These are phyloP conservation scores for Deroplatys truncata DNA, from an alignment of 2,888 invertebrate species.

Conservation along the genomic window DNA sequence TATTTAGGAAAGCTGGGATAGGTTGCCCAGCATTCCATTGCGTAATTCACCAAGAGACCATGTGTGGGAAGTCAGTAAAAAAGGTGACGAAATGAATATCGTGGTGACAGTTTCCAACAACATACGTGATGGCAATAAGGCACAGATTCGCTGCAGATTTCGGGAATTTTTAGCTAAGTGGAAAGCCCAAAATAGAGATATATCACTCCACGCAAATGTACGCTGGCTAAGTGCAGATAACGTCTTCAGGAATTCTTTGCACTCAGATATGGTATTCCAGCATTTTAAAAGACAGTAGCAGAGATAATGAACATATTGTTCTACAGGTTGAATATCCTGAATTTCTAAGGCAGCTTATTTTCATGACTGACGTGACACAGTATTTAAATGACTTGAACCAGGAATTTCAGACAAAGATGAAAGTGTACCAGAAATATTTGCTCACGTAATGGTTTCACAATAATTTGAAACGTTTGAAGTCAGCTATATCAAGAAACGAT, in stretches of 20 bases:
- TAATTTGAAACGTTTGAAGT: no score
- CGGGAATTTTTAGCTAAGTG: not conserved
- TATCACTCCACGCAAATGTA: no score
- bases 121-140: not conserved
- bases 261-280: no score
- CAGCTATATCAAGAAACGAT: not conserved
- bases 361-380: not conserved
- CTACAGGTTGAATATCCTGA: no score
- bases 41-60: constrained; percentile 4
- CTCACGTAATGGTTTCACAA: not conserved
- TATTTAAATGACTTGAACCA: not conserved
- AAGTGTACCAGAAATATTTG: not conserved
- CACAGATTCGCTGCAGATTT: not conserved
- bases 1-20: not conserved
- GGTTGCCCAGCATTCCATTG: not conserved
- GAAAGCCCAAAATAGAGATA: not conserved
- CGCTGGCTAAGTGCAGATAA: no score
- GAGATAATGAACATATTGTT: no score
- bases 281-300: no score
- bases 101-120: not conserved
- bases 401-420: not conserved
- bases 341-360: no score
- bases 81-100: not conserved
- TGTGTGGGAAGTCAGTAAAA: not conserved
- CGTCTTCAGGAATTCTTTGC: no score